These are phyloP conservation scores for Anguilla marmorata DNA, from an alignment of 2,797 vertebrate species.

Conservation along the genomic window DNA sequence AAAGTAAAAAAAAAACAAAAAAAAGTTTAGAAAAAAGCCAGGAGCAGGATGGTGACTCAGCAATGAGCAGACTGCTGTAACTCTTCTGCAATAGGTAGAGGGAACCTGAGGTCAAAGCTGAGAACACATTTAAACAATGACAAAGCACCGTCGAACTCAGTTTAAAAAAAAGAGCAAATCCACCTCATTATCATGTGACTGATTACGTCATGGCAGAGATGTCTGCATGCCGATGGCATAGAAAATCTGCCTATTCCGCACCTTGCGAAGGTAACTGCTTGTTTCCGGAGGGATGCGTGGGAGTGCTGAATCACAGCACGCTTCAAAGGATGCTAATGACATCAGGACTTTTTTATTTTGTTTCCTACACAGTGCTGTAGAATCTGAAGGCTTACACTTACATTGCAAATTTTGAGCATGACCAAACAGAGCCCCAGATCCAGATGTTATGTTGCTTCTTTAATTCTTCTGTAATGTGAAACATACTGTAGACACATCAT, in stretches of 20 bases:
- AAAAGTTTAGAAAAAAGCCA: conserved; percentile 46
- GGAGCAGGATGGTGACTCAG: conserved; percentile 34
- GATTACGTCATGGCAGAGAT: background rate
- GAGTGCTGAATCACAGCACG: background rate
- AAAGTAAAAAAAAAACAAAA: conserved; percentile 10
- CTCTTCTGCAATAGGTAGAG: conserved; percentile 17
- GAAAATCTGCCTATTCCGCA: background rate
- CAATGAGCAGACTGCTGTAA: conserved; percentile 54
- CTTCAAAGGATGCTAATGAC: background rate
- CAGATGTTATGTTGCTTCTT: background rate
- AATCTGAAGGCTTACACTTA: background rate
- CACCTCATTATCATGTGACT: background rate
- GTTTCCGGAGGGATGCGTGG: background rate
- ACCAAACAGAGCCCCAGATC: background rate
- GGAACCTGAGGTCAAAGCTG: conserved; percentile 12
- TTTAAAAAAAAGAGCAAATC: background rate
- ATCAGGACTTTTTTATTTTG: background rate
- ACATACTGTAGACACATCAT: background rate
- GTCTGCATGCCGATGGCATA: too few species aligned
- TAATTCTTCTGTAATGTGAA: background rate
- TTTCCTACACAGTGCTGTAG: background rate
- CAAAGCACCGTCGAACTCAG: background rate
- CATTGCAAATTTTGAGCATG: background rate
- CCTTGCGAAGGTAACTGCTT: background rate
- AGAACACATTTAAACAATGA: background rate